Evolutionary conservation across 2,888 invertebrate genomes (phyloP).

Genomic region (Sepiola atlantica): DNA sequence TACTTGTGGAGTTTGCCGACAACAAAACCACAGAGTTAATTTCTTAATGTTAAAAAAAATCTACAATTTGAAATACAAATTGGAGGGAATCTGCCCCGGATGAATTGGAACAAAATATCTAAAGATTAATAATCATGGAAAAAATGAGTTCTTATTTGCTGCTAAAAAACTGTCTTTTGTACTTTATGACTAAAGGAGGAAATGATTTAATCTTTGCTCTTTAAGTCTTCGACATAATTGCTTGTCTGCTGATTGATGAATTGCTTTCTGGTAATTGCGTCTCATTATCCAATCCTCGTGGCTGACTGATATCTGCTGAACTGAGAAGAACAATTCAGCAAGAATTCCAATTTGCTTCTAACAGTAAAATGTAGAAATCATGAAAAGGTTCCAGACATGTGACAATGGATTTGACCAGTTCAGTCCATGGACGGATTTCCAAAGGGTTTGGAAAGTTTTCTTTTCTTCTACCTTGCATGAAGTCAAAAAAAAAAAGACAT

Average conservation of each 20-base stretch:
- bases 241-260: neutral
- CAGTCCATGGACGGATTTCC: neutral
- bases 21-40: neutral
- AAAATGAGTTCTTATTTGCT: neutral
- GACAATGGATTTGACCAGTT: neutral
- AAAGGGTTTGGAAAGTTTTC: neutral
- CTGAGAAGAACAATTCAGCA: neutral
- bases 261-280: neutral
- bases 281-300: neutral
- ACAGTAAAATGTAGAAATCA: neutral
- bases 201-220: neutral
- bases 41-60: neutral
- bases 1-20: neutral
- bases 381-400: neutral
- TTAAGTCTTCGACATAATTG: neutral
- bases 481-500: too few species aligned
- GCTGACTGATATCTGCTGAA: neutral
- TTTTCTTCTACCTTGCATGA: too few species aligned
- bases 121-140: too few species aligned
- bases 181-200: neutral
- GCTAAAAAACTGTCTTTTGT: neutral
- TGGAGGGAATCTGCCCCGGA: too few species aligned
- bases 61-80: too few species aligned
- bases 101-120: too few species aligned
- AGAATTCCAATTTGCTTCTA: neutral